Base-by-base conservation (phyloP, 2,113 vertebrate species). In the Macquaria ambigua region DNA sequence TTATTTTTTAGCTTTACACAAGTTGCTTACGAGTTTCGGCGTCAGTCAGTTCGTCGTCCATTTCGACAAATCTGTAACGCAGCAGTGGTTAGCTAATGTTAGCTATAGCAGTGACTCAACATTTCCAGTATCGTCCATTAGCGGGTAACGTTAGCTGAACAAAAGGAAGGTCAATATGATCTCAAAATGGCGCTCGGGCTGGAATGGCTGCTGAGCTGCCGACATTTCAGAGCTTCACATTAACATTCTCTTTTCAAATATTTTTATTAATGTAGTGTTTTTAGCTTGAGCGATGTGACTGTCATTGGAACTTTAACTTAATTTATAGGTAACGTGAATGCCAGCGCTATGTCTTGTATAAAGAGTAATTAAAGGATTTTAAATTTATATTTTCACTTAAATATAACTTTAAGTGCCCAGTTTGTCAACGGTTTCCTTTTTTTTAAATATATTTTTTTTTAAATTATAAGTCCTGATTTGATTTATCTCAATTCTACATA, bases 121-220 rank as follows among this genome's bases (percentile, higher is more conserved):
- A 78, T 39, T 87, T 93, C 59, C 43, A 76, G 74, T 72, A 55
- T 84, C 90, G 64, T 84, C 91, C 91, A 92, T 93, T 93, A 90
- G n/a, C 77, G 31, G n/a, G 25, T 43, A 50, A 41, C 31, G 75
- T 73, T n/a, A 7, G 74, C 31, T 37, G 71, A 93, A 94, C 93
- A 92, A 94, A 92, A 84, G 81, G 79, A 80, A 92, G 70, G 87
- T 76, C 85, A 71, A 23, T 28, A 52, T 48, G 67, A 82, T 66
- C 79, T 92, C 92, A 95, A 95, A 95, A 94, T 94, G 94, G 93
- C 93, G 93, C 87, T 74, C 15, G 20, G 12, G 0, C 73, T 53
- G 16, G 8, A 81, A 86, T 85, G 73, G 81, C 80, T 43, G 48
- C 62, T n/a, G 18, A 41, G 6, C 12, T 46, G 11, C 9, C n/a